Percentiles rank a stretch among this genome's conserved stretches.
These are phyloP conservation scores for Tineola bisselliella DNA, from an alignment of 2,888 invertebrate genomes.

Conservation along the genomic window DNA sequence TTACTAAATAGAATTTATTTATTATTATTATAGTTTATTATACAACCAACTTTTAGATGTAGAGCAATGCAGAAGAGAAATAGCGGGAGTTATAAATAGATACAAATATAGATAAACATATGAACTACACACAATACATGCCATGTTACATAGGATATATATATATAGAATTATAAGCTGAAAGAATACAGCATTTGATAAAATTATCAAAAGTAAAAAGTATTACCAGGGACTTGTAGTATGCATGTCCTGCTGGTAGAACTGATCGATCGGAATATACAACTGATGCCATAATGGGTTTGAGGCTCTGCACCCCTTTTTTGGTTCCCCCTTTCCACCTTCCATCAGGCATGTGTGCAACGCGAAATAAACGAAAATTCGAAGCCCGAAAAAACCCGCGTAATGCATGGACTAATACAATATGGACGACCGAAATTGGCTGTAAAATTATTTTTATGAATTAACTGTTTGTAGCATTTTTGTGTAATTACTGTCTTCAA, in stretches of 20 bases:
- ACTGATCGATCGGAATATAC: slow-evolving; percentile 4
- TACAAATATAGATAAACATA: too few species aligned
- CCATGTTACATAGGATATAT: too few species aligned
- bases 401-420: slow-evolving; percentile 52
- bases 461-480: slow-evolving; percentile 25
- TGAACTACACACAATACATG: too few species aligned
- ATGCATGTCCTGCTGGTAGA: neutral
- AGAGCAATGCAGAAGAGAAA: too few species aligned
- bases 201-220: neutral
- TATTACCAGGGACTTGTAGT: neutral
- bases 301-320: neutral
- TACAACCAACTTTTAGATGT: too few species aligned
- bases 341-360: slow-evolving; percentile 11
- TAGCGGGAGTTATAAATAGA: too few species aligned
- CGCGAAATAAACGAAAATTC: slow-evolving; percentile 59
- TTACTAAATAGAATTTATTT: too few species aligned
- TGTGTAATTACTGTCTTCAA: slow-evolving; percentile 7
- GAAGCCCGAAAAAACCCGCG: slow-evolving; percentile 50
- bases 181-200: too few species aligned
- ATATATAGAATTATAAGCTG: too few species aligned
- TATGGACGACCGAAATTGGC: slow-evolving; percentile 23
- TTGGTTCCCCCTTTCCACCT: neutral
- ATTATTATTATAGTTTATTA: too few species aligned
- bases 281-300: slow-evolving; percentile 3
- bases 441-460: neutral